Percentiles rank a stretch among this genome's conserved stretches.
phyloP scores from a whole-genome alignment of 1,140 invertebrate genomes.

The Drosophila azteca region DNA sequence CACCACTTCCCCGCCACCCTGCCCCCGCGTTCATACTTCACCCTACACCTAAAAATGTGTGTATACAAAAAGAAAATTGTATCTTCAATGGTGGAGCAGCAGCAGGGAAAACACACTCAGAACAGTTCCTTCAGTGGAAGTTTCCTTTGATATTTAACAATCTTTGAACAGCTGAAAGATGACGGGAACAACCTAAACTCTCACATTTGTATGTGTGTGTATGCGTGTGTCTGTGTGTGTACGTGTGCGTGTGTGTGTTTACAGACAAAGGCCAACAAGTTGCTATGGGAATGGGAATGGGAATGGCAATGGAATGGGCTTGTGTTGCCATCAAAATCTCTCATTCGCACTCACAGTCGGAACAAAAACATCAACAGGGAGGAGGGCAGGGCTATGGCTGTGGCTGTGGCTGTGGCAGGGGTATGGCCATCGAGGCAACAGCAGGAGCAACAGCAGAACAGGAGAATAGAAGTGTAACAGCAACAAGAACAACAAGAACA shows the following conservation, averaged over 20 bases:
- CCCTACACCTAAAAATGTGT: too few relatives aligned
- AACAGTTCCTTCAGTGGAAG: constrained; percentile 33
- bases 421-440: not conserved
- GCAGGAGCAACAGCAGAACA: constrained; percentile 15
- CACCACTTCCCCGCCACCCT: too few relatives aligned
- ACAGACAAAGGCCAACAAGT: constrained; percentile 64
- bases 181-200: constrained; percentile 23
- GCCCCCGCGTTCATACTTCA: too few relatives aligned
- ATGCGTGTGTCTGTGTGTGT: constrained; percentile 12
- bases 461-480: constrained; percentile 10
- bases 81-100: constrained; percentile 41
- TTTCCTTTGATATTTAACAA: constrained; percentile 53
- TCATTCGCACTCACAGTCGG: constrained; percentile 30
- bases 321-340: constrained; percentile 46
- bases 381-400: not conserved
- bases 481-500: not conserved
- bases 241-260: constrained; percentile 3
- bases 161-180: constrained; percentile 57
- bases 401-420: too few relatives aligned
- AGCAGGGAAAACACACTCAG: constrained; percentile 37
- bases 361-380: constrained; percentile 4
- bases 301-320: not conserved
- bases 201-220: constrained; percentile 7
- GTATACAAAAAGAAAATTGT: constrained; percentile 48
- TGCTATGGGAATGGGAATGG: constrained; percentile 26